phyloP scores from a whole-genome alignment of 2,113 vertebrate species.

The Leptocoma aspasia region DNA sequence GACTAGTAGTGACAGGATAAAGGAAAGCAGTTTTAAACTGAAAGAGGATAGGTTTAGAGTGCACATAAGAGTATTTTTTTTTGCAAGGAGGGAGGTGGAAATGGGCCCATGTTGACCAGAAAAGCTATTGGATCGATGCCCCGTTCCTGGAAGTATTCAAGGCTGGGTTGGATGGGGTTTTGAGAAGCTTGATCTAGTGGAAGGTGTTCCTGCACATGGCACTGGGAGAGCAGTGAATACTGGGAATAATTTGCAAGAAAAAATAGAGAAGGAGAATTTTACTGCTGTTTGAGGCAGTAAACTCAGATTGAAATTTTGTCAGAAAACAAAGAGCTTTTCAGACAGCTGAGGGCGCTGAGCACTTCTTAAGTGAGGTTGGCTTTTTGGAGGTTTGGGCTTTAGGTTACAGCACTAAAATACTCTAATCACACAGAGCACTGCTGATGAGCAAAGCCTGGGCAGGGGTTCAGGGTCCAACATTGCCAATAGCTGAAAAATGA shows the following conservation, averaged over 20 bases:
- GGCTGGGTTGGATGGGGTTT: background rate
- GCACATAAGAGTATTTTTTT: background rate
- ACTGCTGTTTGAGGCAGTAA: background rate
- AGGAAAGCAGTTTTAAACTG: background rate
- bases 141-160: background rate
- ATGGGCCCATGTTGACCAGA: background rate
- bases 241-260: background rate
- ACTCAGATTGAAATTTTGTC: background rate
- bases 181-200: background rate
- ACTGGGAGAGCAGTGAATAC: background rate
- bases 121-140: background rate
- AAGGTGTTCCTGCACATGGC: background rate
- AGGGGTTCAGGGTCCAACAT: background rate
- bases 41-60: background rate
- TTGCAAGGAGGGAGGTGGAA: background rate
- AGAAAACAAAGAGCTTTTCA: background rate
- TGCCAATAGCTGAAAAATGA: background rate
- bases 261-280: background rate
- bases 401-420: background rate
- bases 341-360: constrained; percentile 41
- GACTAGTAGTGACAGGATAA: background rate
- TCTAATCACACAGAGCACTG: background rate
- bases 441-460: background rate
- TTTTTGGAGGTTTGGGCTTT: background rate
- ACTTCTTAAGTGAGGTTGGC: background rate